Conservation (phyloP, 2,797 vertebrate genomes). For the Lithobates pipiens region DNA sequence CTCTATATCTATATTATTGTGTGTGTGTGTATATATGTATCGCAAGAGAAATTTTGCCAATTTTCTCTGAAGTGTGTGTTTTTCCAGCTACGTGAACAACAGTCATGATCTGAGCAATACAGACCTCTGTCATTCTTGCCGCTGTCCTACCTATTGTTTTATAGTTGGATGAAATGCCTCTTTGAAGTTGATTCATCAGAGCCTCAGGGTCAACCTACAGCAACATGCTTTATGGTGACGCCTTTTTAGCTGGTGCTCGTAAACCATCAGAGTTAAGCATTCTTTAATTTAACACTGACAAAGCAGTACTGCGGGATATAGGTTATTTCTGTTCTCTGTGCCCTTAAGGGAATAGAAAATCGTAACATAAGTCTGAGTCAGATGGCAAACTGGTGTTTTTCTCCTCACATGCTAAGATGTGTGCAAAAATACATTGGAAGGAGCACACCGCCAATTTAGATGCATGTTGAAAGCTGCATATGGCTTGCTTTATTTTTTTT, state of each 20-base stretch:
- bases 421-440: slow-evolving; percentile 24
- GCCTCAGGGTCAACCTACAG: not conserved
- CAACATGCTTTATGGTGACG: slow-evolving; percentile 21
- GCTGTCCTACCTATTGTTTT: slow-evolving; percentile 12
- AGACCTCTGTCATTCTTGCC: not conserved
- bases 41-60: too few relatives aligned
- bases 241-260: slow-evolving; percentile 1
- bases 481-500: not conserved
- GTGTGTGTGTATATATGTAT: too few relatives aligned
- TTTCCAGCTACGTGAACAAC: not conserved
- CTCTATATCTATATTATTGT: too few relatives aligned
- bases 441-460: slow-evolving; percentile 1
- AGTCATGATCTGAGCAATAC: not conserved
- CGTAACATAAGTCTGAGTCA: slow-evolving; percentile 19
- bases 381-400: slow-evolving; percentile 41
- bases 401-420: slow-evolving; percentile 18
- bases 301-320: slow-evolving; percentile 6
- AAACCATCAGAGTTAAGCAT: slow-evolving; percentile 9
- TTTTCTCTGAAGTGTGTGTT: too few relatives aligned
- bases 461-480: not conserved
- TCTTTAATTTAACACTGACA: slow-evolving; percentile 13
- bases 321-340: slow-evolving; percentile 19
- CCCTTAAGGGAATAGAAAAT: slow-evolving; percentile 1
- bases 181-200: slow-evolving; percentile 27
- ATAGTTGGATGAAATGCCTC: slow-evolving; percentile 15